Percentiles rank a stretch among this genome's conserved stretches.
Evolutionary conservation across 1,140 invertebrate species (phyloP).

Genomic region (Stegodyphus mimosarum): DNA sequence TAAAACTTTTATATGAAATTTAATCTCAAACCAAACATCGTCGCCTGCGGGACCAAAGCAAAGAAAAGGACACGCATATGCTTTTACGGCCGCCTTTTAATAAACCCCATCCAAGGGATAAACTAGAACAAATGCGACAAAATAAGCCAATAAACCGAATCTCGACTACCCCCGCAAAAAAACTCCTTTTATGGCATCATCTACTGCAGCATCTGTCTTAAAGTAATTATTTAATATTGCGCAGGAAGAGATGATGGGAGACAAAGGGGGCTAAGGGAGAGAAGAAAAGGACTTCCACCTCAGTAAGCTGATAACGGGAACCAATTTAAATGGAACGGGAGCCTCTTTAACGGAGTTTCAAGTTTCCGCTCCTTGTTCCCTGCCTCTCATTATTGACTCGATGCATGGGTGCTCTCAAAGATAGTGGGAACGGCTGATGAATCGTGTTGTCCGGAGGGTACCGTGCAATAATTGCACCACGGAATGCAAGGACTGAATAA

Average conservation of each 20-base stretch:
- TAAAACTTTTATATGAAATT: too few species aligned
- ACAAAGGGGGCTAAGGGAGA: not conserved
- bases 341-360: constrained; percentile 15
- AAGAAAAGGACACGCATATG: too few species aligned
- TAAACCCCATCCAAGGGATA: too few species aligned
- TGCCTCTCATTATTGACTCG: constrained; percentile 8
- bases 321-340: constrained; percentile 21
- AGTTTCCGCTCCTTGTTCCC: not conserved
- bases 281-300: constrained; percentile 14
- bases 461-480: not conserved
- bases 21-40: not conserved
- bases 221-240: constrained; percentile 21
- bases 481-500: not conserved
- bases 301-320: constrained; percentile 5
- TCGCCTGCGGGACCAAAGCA: too few species aligned
- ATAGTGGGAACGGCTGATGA: not conserved
- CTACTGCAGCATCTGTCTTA: constrained; percentile 15
- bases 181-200: not conserved
- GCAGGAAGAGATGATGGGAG: not conserved
- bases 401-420: not conserved
- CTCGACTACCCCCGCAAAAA: not conserved
- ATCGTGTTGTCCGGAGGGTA: constrained; percentile 8
- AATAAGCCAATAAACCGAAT: constrained; percentile 28
- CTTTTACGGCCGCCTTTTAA: too few species aligned
- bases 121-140: not conserved